Conservation (phyloP, 2,888 invertebrate species). For the Protodeltote pygarga region DNA sequence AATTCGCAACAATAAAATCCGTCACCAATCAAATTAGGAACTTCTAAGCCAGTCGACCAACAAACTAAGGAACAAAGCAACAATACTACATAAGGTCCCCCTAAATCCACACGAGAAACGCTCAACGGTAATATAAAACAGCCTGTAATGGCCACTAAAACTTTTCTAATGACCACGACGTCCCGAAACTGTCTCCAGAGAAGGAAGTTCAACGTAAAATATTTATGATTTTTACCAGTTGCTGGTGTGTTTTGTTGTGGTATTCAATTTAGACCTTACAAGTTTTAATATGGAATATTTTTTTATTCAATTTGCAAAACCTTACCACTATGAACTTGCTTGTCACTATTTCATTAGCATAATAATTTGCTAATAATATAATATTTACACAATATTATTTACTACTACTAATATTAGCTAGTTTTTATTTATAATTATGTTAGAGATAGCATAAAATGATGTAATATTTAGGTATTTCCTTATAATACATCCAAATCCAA, state of each 20-base stretch:
- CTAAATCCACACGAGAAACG: slow-evolving; percentile 61
- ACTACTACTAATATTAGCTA: no score
- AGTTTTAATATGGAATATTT: slow-evolving; percentile 34
- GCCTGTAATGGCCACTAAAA: slow-evolving; percentile 78
- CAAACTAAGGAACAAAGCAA: slow-evolving; percentile 24
- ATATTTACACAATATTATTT: no score
- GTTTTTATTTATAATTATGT: no score
- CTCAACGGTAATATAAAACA: slow-evolving; percentile 73
- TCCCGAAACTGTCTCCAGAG: slow-evolving; percentile 77
- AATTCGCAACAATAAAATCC: slow-evolving; percentile 8
- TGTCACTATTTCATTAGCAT: no score
- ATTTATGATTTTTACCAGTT: slow-evolving; percentile 69
- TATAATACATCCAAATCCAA: no score
- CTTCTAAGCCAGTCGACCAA: slow-evolving; percentile 15
- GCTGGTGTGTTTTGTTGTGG: slow-evolving; percentile 51
- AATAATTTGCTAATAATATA: no score
- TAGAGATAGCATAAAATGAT: no score
- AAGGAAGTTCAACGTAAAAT: slow-evolving; percentile 69
- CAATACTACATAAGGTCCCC: slow-evolving; percentile 18
- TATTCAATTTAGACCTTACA: slow-evolving; percentile 57
- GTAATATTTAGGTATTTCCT: no score
- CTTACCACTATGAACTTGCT: no score
- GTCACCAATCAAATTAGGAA: slow-evolving; percentile 32
- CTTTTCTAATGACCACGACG: slow-evolving; percentile 78
- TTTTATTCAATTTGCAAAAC: slow-evolving; percentile 22